Evolutionary conservation across 1,140 invertebrate genomes (phyloP).

Genomic region (Mesaphorura yosii): DNA sequence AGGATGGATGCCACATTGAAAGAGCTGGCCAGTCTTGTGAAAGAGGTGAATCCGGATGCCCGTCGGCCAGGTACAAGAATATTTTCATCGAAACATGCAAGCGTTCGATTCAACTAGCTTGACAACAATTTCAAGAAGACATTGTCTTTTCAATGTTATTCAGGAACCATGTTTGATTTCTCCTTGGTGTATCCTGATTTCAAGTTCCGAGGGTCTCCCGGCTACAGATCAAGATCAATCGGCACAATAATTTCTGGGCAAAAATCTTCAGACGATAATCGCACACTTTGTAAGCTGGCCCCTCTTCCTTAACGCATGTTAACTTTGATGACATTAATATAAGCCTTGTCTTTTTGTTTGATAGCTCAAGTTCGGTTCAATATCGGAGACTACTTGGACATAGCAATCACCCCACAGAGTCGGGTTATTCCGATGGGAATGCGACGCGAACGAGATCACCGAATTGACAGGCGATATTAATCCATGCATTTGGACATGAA

Average conservation of each 20-base stretch:
- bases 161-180: slow-evolving; percentile 99
- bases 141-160: too few species aligned
- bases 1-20: slow-evolving; percentile 91
- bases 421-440: slow-evolving; percentile 35
- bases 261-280: slow-evolving; percentile 78
- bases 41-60: slow-evolving; percentile 95
- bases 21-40: slow-evolving; percentile 87
- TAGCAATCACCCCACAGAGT: slow-evolving; percentile 84
- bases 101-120: too few species aligned
- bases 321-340: too few species aligned
- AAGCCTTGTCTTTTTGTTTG: too few species aligned
- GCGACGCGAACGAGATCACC: slow-evolving; percentile 6
- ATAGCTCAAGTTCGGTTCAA: slow-evolving; percentile 71
- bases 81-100: too few species aligned
- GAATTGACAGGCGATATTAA: not conserved
- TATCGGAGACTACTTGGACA: slow-evolving; percentile 94
- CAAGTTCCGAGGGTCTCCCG: slow-evolving; percentile 61
- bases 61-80: slow-evolving; percentile 79
- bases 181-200: slow-evolving; percentile 83
- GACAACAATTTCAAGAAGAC: too few species aligned
- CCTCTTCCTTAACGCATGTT: too few species aligned
- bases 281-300: too few species aligned
- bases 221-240: slow-evolving; percentile 68
- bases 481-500: not conserved
- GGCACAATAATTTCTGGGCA: slow-evolving; percentile 86